Evolutionary conservation across 2,113 vertebrate genomes (phyloP), one percentile per base, ranked within the genome.

Genomic region (Alectura lathami): DNA sequence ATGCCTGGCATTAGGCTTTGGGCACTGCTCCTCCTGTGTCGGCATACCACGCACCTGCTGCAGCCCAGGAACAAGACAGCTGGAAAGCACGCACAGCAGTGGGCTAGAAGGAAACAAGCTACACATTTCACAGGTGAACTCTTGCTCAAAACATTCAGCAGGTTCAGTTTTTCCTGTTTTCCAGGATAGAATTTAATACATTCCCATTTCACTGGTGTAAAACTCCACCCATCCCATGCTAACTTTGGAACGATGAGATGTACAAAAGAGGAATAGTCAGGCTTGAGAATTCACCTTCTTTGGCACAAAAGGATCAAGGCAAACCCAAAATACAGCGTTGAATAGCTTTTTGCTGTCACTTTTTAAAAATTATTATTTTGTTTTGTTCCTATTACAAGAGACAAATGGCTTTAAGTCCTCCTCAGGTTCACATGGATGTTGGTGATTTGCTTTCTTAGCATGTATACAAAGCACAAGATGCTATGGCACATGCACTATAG

Each of bases 401-500:
- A 15, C 38, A 30, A 32, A 36, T 40, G 24, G 8, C 40, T 63
- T 4, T 22, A 38, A n/a, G 26, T 8, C 16, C 42, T 83, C 64
- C 29, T 40, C 16, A 53, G 11, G 18, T n/a, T 13, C 13, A 26
- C 17, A 7, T 15, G 18, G n/a, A 36, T 15, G n/a, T 51, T 34
- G 38, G 21, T 17, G 34, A 40, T 23, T 56, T 26, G 8, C 54
- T 69, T 57, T 14, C 20, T 9, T 8, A 10, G 11, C 36, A 5
- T 0, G 0, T 3, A 34, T 5, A 3, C 8, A 26, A 24, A 89
- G 64, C 64, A 38, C 36, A 75, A 10, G 2, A 23, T 0, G 29
- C 51, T 18, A 17, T 2, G 26, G 17, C 21, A 23, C 23, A 2
- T 4, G 1, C 59, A 2, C 16, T 21, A 0, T 2, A 1, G 4